A percentile compares a stretch with the other conserved stretches of the same genome.
These are phyloP conservation scores for Nemopilema nomurai DNA, from an alignment of 30 jellyfish, hydroid and myxozoan species.

Conservation along the genomic window DNA sequence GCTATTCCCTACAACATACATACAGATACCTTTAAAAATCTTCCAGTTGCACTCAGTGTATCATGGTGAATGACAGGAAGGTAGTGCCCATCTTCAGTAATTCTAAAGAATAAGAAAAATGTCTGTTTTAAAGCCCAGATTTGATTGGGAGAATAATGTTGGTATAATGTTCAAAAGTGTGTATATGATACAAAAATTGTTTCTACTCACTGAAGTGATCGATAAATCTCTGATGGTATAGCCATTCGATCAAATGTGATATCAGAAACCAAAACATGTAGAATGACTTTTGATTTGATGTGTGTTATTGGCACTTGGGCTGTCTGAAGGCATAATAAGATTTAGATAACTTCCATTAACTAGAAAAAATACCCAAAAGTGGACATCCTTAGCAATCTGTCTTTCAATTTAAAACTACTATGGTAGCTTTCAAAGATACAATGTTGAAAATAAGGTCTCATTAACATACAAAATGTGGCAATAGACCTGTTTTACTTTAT, in stretches of 20 bases:
- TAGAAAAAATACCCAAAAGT: no score
- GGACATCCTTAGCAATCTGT: no score
- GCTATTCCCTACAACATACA: neutral
- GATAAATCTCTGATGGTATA: slow-evolving; percentile 88
- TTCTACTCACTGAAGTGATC: slow-evolving; percentile 55
- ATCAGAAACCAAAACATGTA: slow-evolving; percentile 62
- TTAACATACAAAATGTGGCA: no score
- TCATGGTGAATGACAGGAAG: slow-evolving; percentile 81
- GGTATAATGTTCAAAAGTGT: neutral
- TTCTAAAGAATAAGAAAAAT: neutral
- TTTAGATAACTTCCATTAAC: neutral
- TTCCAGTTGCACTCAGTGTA: slow-evolving; percentile 65
- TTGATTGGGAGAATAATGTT: neutral
- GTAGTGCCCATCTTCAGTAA: slow-evolving; percentile 75
- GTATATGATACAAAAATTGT: neutral
- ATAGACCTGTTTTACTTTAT: no score
- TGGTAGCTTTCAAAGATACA: no score
- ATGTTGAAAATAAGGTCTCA: no score
- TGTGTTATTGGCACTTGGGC: slow-evolving; percentile 80
- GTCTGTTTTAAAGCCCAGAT: neutral
- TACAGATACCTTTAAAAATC: slow-evolving; percentile 71
- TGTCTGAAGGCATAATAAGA: slow-evolving; percentile 29
- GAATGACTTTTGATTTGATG: slow-evolving; percentile 68
- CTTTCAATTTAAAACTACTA: no score
- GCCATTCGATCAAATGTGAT: slow-evolving; percentile 81